Evolutionary conservation across 2,113 vertebrate genomes (phyloP), one percentile per base, ranked within the genome.

Genomic region (Vireo altiloquus): DNA sequence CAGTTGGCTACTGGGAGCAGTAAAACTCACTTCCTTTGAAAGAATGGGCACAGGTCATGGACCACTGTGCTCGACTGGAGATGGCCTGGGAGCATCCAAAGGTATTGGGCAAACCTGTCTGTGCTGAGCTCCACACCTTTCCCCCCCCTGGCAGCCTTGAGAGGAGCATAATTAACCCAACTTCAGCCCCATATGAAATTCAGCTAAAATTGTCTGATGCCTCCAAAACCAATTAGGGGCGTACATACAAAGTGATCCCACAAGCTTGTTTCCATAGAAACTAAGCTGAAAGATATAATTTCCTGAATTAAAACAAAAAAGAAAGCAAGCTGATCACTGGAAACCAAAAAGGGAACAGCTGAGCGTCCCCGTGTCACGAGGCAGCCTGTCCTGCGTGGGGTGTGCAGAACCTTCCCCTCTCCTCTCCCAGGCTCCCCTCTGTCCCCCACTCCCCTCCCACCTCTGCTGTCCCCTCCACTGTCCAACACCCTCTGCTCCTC

Each of bases 181-280:
- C 42, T 93, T 92, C 76, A 92, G 21, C 15, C 33, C 80, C n/a
- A 52, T 56, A 24, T 40, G 52, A 96, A 94, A 95, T 93, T 81
- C 46, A 87, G 76, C 89, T 95, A 78, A 93, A 97, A 95, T 83
- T 92, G 82, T n/a, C 71, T 92, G 86, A 88, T 56, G 91, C 68
- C 63, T 94, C 91, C 89, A 75, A 95, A 94, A 90, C 64, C 90
- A 94, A 66, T 54, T 79, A 68, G 70, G 64, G 82, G 68, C 21
- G 25, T 54, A 27, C 60, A 89, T n/a, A 83, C 47, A 70, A 78
- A 83, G 56, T 81, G 91, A 89, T 83, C 15, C 70, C 83, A 66
- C 50, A 81, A 66, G 92, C 86, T 84, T 89, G 96, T 97, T 97
- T 95, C 96, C 96, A 96, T 97, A 96, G 96, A 94, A 96, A 97